A percentile compares a stretch with the other conserved stretches of the same genome.
phyloP scores from a whole-genome alignment of 2,113 vertebrate genomes.

The Brachyhypopomus gauderio region DNA sequence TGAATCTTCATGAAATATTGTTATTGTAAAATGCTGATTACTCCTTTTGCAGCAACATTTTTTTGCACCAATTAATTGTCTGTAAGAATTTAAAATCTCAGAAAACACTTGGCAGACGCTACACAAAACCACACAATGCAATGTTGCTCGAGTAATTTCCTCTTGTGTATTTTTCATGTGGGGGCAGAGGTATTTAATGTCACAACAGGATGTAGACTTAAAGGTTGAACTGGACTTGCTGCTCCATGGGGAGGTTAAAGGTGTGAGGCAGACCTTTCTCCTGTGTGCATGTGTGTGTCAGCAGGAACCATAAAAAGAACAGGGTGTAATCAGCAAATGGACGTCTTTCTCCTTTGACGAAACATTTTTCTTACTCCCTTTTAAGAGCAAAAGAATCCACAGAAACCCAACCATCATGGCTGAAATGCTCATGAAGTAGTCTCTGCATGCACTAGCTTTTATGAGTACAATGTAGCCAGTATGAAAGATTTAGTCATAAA shows the following conservation, averaged over 20 bases:
- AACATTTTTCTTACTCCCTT: constrained; percentile 1
- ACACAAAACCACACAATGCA: background rate
- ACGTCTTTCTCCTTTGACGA: constrained; percentile 7
- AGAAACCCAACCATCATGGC: background rate
- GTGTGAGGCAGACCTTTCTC: constrained; percentile 16
- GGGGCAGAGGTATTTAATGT: constrained; percentile 4
- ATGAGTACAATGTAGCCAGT: background rate
- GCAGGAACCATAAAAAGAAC: constrained; percentile 27
- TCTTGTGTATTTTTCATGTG: constrained; percentile 18
- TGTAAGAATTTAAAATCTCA: background rate
- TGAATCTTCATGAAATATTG: background rate
- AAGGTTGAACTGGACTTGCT: constrained; percentile 17
- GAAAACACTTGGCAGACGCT: background rate
- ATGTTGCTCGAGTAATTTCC: background rate
- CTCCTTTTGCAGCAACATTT: too few relatives aligned
- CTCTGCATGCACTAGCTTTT: background rate
- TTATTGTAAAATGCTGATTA: background rate
- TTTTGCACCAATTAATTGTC: background rate
- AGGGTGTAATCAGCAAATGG: background rate
- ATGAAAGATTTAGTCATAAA: background rate
- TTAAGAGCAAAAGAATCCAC: background rate
- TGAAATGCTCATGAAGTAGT: background rate
- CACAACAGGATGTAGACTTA: constrained; percentile 2
- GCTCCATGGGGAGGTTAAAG: constrained; percentile 35
- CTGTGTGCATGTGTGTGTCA: background rate